Base-by-base conservation (phyloP, 1,140 invertebrate genomes). In the Euura lappo region DNA sequence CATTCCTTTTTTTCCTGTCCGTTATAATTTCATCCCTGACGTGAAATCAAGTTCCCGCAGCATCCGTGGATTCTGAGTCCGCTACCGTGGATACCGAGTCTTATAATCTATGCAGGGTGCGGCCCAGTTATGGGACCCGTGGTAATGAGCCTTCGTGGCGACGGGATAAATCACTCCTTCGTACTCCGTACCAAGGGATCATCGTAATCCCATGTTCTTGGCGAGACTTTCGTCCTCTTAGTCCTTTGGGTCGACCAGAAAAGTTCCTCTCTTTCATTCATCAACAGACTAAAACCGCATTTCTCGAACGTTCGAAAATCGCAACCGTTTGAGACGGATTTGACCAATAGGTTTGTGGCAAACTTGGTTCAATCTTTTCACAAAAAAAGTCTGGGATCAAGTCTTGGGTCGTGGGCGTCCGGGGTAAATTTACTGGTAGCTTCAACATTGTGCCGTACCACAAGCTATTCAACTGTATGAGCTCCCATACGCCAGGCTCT, bases 141-240 rank as follows among this genome's bases (percentile, higher is more conserved):
- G 13, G 51, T 60, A 60, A 60, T 60, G 51, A 60, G 51, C 8
- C 51, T 60, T 8, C 51, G 51, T 60, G 80, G 79, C 82, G 81
- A 84, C 80, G 73, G 81, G 78, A 85, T 84, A 85, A 86, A 86
- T 85, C 84, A 86, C 77, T 85, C 77, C 77, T 80, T 81, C 81
- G 51, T 60, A 60, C 78, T 77, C 81, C 74, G 73, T n/a, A 4
- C 28, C 64, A 13, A 74, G 80, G 80, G 84, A 85, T 84, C 83
- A 85, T 84, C 80, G 81, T 86, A 84, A 84, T 84, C 84, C 79
- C 73, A 74, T 64, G 72, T 76, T 75, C 82, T 75, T 76, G 75
- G 79, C 28, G 28, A 28, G 28, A 28, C 28, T 28, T 28, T 28
- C 28, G 28, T 28, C 28, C 28, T 28, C 51, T n/a, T 60, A 60